Evolutionary conservation across 2,113 vertebrate genomes (phyloP), one percentile per base, ranked within the genome.

Genomic region (Channa argus): DNA sequence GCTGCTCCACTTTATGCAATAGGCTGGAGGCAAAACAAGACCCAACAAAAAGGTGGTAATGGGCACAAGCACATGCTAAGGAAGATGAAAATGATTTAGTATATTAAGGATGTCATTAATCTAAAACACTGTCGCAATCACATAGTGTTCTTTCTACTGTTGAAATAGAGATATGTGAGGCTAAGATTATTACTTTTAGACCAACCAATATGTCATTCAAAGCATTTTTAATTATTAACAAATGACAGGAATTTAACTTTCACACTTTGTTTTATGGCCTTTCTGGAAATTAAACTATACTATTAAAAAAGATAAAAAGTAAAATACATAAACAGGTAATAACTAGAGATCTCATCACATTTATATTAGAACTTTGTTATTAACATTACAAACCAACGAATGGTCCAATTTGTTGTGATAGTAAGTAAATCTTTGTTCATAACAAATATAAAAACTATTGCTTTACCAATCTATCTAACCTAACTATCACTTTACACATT

Each of bases 11-110:
- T 75, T 80, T 24, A 66, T 67, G n/a, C 24, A 62, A 46, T 41
- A 66, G 69, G 67, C 33, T 50, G 46, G 3, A 82, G 74, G 61
- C 37, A 60, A 67, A 69, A 69, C 82, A 63, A 60, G 74, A 24
- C 24, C 7, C 11, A 52, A 36, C 45, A 45, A 51, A 72, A 69
- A 72, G n/a, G 24, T 63, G 9, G 2, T 54, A 72, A 67, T 51
- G 43, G n/a, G 33, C 59, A 39, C 3, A 24, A 24, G 24, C 24
- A 24, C 24, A 24, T 24, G 24, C 10, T 46, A 58, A 63, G 6
- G 46, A 5, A 55, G 33, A 59, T 12, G 41, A n/a, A 47, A 59
- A 71, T 55, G 2, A 59, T 34, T 8, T 38, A 41, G 14, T 4
- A 63, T 63, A 41, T 59, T 7, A 50, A 8, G 37, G 15, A 34